These are phyloP conservation scores for Clarias gariepinus DNA, from an alignment of 2,113 vertebrate genomes.

Conservation along the genomic window DNA sequence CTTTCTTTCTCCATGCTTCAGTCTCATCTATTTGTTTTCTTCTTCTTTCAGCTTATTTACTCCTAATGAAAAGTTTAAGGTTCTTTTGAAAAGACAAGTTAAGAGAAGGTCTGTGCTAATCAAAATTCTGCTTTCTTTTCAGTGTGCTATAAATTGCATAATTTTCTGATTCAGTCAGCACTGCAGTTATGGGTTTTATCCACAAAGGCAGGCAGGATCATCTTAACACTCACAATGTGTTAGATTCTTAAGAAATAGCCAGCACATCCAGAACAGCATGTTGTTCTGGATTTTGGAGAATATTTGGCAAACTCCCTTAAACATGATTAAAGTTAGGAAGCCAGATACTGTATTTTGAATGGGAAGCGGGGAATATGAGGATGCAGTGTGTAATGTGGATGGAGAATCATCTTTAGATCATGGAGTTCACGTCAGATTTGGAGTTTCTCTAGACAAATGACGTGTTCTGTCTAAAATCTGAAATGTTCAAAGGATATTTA, in stretches of 20 bases:
- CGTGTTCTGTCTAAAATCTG: background rate
- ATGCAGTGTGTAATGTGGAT: background rate
- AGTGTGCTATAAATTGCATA: slow-evolving; percentile 23
- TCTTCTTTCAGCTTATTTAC: background rate
- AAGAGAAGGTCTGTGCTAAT: background rate
- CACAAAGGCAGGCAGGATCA: background rate
- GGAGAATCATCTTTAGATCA: background rate
- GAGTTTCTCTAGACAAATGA: background rate
- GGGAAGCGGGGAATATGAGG: background rate
- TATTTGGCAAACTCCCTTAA: background rate
- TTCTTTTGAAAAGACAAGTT: background rate
- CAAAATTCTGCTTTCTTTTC: slow-evolving; percentile 1
- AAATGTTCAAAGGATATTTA: background rate
- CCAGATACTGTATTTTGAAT: background rate
- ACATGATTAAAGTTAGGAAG: background rate
- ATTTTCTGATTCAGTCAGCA: slow-evolving; percentile 20
- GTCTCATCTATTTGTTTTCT: background rate
- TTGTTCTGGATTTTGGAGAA: background rate
- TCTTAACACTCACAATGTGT: background rate
- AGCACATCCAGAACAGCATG: background rate
- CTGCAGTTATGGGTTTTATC: background rate
- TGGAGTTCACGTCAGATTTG: background rate
- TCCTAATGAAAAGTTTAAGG: background rate
- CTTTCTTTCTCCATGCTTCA: background rate
- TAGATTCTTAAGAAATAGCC: background rate